phyloP scores from a whole-genome alignment of 2,113 vertebrate species.

The Myiopsitta monachus region DNA sequence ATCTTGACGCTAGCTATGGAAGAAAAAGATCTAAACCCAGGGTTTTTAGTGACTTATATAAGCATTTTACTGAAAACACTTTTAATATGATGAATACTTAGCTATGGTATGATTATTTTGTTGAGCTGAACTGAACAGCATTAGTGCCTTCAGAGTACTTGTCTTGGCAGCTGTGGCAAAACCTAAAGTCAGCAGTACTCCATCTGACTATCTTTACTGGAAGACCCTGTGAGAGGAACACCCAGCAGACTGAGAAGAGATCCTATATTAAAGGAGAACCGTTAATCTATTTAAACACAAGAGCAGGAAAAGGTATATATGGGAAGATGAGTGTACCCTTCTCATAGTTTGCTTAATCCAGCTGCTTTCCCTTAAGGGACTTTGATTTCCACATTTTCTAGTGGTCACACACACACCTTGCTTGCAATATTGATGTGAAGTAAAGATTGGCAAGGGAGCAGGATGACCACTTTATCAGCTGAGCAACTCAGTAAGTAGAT shows the following conservation, averaged over 20 bases:
- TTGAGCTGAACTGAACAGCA: background rate
- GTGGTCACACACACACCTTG: fast-evolving
- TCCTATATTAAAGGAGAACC: background rate
- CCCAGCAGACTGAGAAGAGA: background rate
- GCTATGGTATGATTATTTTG: background rate
- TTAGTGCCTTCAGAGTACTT: background rate
- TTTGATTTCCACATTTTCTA: background rate
- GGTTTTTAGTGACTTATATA: background rate
- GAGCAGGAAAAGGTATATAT: background rate
- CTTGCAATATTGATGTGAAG: background rate
- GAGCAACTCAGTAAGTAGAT: background rate
- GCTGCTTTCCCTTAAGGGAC: background rate
- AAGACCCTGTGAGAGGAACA: background rate
- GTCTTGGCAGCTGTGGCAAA: background rate
- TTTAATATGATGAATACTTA: background rate
- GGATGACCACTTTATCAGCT: background rate
- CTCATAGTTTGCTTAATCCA: background rate
- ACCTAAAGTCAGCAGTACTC: background rate
- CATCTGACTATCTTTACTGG: background rate
- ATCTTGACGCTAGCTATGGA: background rate
- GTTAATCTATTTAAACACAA: background rate
- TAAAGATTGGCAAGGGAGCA: background rate
- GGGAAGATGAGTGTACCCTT: background rate
- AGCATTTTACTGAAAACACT: background rate
- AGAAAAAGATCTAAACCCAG: background rate